These are phyloP conservation scores for Myotis brandtii DNA, from an alignment of 2,113 vertebrate species.

Conservation along the genomic window DNA sequence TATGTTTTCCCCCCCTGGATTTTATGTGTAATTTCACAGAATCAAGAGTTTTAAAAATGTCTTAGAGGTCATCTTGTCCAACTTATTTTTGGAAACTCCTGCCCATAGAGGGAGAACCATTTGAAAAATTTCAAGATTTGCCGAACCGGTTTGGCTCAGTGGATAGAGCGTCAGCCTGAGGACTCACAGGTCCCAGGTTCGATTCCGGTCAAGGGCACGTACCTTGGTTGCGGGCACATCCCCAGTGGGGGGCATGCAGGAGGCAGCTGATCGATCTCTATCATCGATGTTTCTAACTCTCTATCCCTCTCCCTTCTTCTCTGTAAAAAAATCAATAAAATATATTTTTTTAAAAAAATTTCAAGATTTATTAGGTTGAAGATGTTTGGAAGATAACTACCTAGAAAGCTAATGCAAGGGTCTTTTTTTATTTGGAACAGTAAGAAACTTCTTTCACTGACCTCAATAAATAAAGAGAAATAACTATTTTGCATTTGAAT, in stretches of 20 bases:
- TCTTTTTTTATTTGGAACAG: background rate
- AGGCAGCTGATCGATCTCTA: too few relatives aligned
- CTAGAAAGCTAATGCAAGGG: background rate
- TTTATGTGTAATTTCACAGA: background rate
- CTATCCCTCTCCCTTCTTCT: too few relatives aligned
- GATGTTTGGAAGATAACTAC: background rate
- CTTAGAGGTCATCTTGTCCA: background rate
- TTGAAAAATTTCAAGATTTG: slow-evolving; percentile 50
- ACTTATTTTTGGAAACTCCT: background rate
- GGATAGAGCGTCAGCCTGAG: too few relatives aligned
- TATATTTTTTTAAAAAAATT: background rate
- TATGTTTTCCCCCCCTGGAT: background rate
- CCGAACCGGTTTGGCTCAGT: too few relatives aligned
- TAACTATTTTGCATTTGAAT: slow-evolving; percentile 45
- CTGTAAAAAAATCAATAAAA: too few relatives aligned
- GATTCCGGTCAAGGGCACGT: too few relatives aligned
- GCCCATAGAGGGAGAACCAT: background rate
- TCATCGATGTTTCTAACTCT: too few relatives aligned
- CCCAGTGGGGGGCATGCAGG: too few relatives aligned
- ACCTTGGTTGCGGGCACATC: too few relatives aligned
- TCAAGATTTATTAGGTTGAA: slow-evolving; percentile 10
- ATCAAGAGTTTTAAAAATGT: background rate
- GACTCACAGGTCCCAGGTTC: too few relatives aligned
- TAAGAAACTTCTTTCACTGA: slow-evolving; percentile 18
- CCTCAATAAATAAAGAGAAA: slow-evolving; percentile 26